A percentile compares a stretch with the other conserved stretches of the same genome.
These are phyloP conservation scores for Tonatia bakeri DNA, from an alignment of 2,113 vertebrate species.

Conservation along the genomic window DNA sequence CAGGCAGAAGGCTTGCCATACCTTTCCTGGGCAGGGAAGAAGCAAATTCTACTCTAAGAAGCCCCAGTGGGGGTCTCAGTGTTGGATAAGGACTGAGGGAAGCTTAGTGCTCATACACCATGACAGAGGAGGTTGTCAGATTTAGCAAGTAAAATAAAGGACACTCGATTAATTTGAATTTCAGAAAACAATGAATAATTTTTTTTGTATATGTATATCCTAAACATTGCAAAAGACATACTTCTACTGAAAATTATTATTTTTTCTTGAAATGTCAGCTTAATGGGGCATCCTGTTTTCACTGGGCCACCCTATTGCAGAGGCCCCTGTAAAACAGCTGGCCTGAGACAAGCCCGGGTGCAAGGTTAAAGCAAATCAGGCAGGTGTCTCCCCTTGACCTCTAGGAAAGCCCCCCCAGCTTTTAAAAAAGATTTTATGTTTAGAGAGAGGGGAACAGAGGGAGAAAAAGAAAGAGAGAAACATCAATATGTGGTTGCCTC, in stretches of 20 bases:
- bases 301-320: not conserved
- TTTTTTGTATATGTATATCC: not conserved
- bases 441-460: no score
- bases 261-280: not conserved
- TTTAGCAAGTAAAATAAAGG: not conserved
- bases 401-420: not conserved
- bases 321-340: not conserved
- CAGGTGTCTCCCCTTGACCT: not conserved
- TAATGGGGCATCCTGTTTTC: not conserved
- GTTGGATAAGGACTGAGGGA: not conserved
- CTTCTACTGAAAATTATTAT: not conserved
- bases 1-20: not conserved
- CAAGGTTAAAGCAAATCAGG: not conserved
- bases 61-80: not conserved
- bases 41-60: not conserved
- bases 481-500: no score
- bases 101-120: not conserved
- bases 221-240: not conserved
- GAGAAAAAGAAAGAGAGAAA: no score
- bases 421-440: no score
- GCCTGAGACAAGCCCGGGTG: not conserved
- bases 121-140: not conserved
- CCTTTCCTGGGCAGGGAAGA: not conserved
- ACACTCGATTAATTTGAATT: not conserved
- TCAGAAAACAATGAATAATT: not conserved